Conservation (phyloP, 53 echinoderm and acorn worm genomes). For the Apostichopus leukothele region DNA sequence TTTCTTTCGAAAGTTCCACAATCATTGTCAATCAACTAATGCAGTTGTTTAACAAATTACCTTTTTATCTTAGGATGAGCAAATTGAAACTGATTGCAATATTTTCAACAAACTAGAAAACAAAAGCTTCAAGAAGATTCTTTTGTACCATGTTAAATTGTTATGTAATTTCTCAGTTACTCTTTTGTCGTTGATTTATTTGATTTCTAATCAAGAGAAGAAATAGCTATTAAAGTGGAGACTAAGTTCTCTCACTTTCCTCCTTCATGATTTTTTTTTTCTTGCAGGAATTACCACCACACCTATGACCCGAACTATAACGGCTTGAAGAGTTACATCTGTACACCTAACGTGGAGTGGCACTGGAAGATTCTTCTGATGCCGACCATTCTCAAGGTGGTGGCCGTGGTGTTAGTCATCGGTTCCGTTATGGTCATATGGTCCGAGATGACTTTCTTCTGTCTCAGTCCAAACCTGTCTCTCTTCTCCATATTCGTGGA, state of each 20-base stretch:
- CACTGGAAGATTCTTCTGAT: conserved; percentile 88
- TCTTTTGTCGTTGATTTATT: no score
- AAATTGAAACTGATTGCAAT: no score
- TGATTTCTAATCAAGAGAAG: no score
- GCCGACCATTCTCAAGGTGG: conserved; percentile 73
- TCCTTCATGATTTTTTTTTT: not conserved
- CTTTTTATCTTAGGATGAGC: no score
- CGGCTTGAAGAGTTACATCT: conserved; percentile 66
- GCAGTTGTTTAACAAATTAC: no score
- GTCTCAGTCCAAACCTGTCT: conserved; percentile 81
- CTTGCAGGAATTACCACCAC: conserved; percentile 74
- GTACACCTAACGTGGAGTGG: conserved; percentile 93
- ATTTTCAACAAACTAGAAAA: no score
- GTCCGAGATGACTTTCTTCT: conserved; percentile 99
- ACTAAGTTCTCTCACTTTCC: not conserved
- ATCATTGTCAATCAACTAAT: no score
- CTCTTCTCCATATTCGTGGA: conserved; percentile 87
- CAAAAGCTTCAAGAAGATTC: no score
- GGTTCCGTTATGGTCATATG: conserved; percentile 95
- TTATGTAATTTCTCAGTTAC: no score
- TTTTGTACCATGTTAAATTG: no score
- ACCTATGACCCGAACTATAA: conserved; percentile 82
- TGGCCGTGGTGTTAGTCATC: conserved; percentile 66
- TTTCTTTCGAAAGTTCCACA: no score
- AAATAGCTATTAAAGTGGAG: not conserved